A percentile compares a stretch with the other conserved stretches of the same genome.
These are phyloP conservation scores for Sebastes trivittatus DNA, from an alignment of 2,797 vertebrate genomes.

Conservation along the genomic window DNA sequence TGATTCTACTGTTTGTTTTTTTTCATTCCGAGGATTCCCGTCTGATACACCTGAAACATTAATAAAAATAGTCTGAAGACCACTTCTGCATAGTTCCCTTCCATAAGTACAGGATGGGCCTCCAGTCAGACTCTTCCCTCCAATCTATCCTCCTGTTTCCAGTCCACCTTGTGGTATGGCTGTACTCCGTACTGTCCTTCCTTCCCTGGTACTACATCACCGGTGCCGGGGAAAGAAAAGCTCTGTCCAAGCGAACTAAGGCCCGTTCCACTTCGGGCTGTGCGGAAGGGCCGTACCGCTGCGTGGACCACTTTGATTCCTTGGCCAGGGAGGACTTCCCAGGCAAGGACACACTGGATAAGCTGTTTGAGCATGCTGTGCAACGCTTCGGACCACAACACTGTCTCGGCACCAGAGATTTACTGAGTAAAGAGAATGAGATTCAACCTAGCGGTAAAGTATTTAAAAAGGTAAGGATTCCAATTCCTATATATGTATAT, in stretches of 20 bases:
- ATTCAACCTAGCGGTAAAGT: slow-evolving; percentile 93
- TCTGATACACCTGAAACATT: background rate
- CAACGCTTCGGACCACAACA: slow-evolving; percentile 85
- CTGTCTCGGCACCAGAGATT: slow-evolving; percentile 91
- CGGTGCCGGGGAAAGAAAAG: slow-evolving; percentile 87
- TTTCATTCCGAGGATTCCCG: slow-evolving; percentile 16
- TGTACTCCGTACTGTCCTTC: slow-evolving; percentile 94
- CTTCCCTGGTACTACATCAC: slow-evolving; percentile 98
- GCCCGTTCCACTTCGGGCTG: slow-evolving; percentile 87
- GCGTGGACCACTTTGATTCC: slow-evolving; percentile 87
- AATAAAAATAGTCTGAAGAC: slow-evolving; percentile 3
- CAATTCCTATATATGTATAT: background rate
- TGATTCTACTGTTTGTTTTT: background rate
- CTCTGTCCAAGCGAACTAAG: slow-evolving; percentile 89
- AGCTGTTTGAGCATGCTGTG: slow-evolving; percentile 90
- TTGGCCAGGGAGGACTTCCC: slow-evolving; percentile 91
- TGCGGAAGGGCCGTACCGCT: slow-evolving; percentile 92
- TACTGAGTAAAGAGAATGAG: slow-evolving; percentile 96
- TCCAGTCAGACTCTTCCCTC: slow-evolving; percentile 83
- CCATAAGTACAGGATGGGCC: slow-evolving; percentile 78
- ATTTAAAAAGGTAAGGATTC: slow-evolving; percentile 93
- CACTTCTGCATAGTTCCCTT: background rate
- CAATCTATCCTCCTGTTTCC: slow-evolving; percentile 88
- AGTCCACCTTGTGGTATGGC: slow-evolving; percentile 91
- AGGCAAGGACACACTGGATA: slow-evolving; percentile 93